Conservation (phyloP, 1,140 invertebrate species). For the Spodoptera litura region DNA sequence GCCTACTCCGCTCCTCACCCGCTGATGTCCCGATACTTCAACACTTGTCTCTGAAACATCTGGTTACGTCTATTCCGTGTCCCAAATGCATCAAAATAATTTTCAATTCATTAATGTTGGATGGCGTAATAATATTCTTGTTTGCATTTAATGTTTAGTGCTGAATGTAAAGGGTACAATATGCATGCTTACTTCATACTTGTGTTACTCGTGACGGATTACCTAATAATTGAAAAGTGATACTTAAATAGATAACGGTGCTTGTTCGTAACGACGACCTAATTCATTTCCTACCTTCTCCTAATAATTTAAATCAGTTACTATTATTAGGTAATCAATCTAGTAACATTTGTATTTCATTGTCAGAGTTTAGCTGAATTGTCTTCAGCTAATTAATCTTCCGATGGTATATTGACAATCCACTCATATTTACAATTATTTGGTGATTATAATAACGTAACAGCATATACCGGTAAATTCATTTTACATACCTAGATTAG, state of each 20-base stretch:
- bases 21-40: constrained; percentile 49
- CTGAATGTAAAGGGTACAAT: constrained; percentile 39
- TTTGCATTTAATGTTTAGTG: constrained; percentile 7
- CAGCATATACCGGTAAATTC: too few species aligned
- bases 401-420: too few species aligned
- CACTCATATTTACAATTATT: too few species aligned
- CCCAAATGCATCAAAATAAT: constrained; percentile 68
- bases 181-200: constrained; percentile 30
- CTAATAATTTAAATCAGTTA: too few species aligned
- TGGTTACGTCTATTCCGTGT: constrained; percentile 42
- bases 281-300: too few species aligned
- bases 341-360: too few species aligned
- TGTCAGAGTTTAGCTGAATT: too few species aligned
- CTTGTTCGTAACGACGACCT: too few species aligned
- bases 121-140: constrained; percentile 25
- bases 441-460: too few species aligned
- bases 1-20: constrained; percentile 40
- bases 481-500: too few species aligned
- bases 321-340: too few species aligned
- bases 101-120: constrained; percentile 57
- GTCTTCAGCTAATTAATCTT: too few species aligned
- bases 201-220: neutral
- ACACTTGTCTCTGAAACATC: constrained; percentile 34
- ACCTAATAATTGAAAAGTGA: constrained; percentile 18
- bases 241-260: neutral